Base-by-base conservation (phyloP, 2,888 invertebrate genomes). In the Dasysyrphus albostriatus region DNA sequence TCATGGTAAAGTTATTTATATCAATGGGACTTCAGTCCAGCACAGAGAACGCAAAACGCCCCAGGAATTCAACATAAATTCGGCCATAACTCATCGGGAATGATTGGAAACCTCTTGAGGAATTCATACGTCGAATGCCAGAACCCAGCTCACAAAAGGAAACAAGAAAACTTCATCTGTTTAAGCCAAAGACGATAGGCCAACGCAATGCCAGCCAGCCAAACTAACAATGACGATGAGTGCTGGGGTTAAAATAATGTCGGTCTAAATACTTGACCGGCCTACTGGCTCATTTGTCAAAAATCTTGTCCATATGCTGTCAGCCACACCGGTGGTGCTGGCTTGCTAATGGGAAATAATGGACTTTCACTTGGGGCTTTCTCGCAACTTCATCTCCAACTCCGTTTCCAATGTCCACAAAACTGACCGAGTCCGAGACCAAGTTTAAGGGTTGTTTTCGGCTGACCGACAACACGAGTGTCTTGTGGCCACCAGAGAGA, bases 21-120 rank as follows among this genome's bases (percentile, higher is more conserved):
- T 89, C 89, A 90, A 90, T 90, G 89, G 89, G 51, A 24, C 54
- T 19, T 54, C 81, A 63, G n/a, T 65, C 32, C 59, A 19, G 5
- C n/a, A n/a, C 42, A 32, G 47, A 70, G 69, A 51, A 24, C 24
- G 24, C 24, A 24, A 51, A 73, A 73, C 82, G 74, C 83, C 87
- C 83, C 74, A 82, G 87, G 65, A 87, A 83, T 87, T 75, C 79
- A 75, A 83, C 70, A 83, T 88, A 49, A 5, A 24, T 49, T 54
- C 24, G 89, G 89, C 89, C 90, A 90, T 90, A 90, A 90, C 89
- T 90, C 90, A 90, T 89, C 82, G 88, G 89, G 89, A 89, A 90
- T 90, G 90, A 89, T 90, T 90, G 88, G 89, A 90, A 90, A 89
- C 89, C 90, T 89, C 90, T 81, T 88, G 89, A 89, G 90, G 89